Base-by-base conservation (phyloP, 1,140 invertebrate species). In the Eubasilissa regina region DNA sequence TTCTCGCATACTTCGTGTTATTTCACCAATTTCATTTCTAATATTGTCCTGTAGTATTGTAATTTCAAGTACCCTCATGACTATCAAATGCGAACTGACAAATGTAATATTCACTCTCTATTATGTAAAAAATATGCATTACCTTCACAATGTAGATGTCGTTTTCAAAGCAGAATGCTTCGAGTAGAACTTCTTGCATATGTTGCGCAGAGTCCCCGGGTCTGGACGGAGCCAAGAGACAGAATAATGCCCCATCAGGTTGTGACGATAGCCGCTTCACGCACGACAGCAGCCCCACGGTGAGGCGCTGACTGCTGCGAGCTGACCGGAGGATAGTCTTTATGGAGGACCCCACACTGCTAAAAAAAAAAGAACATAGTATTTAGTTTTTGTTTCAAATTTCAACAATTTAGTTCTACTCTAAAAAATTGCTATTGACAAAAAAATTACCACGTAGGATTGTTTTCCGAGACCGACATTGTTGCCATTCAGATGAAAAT, bases 121-220 rank as follows among this genome's bases (percentile, higher is more conserved):
- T n/a, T n/a, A n/a, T n/a, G n/a, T n/a, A n/a, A n/a, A n/a, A n/a
- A n/a, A n/a, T n/a, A 13, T 11, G 8, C 84, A 77, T 86, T 87
- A 92, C 92, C 87, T 93, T 92, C 79, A 93, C 91, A 19, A 92
- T 91, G 83, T 92, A 92, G 84, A 94, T 94, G 80, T 91, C 92
- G 79, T 93, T 93, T 84, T 93, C 93, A 58, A 90, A 92, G 84
- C 93, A 93, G 83, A 93, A 93, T 3, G 93, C 93, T 83, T 93
- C 91, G n/a, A 94, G 85, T 0, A 94, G 85, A 4, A 93, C 92
- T 83, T 91, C 91, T 83, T 93, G 92, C 90, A 94, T 93, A 83
- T 94, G 93, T 3, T 90, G 92, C 21, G 92, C 90, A 9, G 91
- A 90, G 85, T 94, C 92, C 3, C 91, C 91, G 21, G 89, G 89